Conservation (phyloP, 2,797 vertebrate species). For the Borostomias antarcticus region DNA sequence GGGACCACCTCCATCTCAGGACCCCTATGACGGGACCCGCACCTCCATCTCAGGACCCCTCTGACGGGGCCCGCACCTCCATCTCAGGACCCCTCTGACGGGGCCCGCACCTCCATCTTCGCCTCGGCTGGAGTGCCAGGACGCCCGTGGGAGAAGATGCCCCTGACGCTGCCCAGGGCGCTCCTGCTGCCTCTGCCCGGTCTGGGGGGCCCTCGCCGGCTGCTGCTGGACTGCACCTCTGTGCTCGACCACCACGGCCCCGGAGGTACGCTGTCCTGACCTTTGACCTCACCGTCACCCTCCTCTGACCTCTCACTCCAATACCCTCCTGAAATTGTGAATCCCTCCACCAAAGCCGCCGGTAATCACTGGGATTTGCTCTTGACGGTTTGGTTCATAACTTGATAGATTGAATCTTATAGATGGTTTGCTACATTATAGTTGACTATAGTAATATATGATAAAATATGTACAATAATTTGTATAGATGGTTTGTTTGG, state of each 20-base stretch:
- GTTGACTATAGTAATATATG: too few relatives aligned
- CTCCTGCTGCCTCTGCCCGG: neutral
- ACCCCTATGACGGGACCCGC: neutral
- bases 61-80: neutral
- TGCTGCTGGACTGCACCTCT: conserved; percentile 34
- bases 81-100: neutral
- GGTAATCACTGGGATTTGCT: too few relatives aligned
- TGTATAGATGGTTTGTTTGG: too few relatives aligned
- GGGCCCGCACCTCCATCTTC: neutral
- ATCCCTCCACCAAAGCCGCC: too few relatives aligned
- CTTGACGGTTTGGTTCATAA: too few relatives aligned
- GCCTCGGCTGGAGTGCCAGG: neutral
- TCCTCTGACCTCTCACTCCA: neutral
- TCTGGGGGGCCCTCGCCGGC: conserved; percentile 27
- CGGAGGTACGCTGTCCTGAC: conserved; percentile 12
- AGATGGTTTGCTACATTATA: too few relatives aligned
- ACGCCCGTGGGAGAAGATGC: conserved; percentile 23
- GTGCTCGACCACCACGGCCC: conserved; percentile 37
- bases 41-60: neutral
- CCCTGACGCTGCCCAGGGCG: conserved; percentile 7
- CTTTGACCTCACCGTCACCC: neutral
- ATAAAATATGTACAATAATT: too few relatives aligned
- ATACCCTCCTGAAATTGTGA: too few relatives aligned
- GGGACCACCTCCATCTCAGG: neutral
- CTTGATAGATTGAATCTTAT: too few relatives aligned